Conservation (phyloP, 2,888 invertebrate species). For the Cactoblastis cactorum region DNA sequence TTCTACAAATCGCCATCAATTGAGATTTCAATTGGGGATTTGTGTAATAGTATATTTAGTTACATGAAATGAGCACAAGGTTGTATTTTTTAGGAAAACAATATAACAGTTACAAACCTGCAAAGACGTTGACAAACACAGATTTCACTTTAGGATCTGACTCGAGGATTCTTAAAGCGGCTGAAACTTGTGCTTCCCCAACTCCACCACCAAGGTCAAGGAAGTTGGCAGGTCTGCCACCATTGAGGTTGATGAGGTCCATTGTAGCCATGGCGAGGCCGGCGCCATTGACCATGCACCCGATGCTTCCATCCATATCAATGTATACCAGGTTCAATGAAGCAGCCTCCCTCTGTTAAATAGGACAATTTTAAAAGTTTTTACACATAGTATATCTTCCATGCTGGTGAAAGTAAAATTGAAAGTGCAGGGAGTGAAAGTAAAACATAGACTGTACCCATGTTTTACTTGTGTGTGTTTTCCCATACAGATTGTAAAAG, state of each 20-base stretch:
- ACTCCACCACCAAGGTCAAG: constrained; percentile 98
- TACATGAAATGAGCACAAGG: too few species aligned
- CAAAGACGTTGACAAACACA: constrained; percentile 98
- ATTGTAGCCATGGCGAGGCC: constrained; percentile 99
- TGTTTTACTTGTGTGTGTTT: too few species aligned
- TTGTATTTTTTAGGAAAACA: too few species aligned
- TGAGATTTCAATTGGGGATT: too few species aligned
- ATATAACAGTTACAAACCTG: constrained; percentile 75
- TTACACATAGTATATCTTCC: too few species aligned
- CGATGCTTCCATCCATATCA: constrained; percentile 98
- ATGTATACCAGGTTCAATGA: constrained; percentile 96
- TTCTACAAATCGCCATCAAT: too few species aligned
- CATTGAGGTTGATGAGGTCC: constrained; percentile 98
- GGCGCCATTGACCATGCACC: constrained; percentile 97
- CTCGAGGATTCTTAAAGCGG: constrained; percentile 94
- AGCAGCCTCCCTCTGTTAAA: constrained; percentile 87
- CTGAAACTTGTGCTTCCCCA: constrained; percentile 94
- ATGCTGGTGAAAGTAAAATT: too few species aligned
- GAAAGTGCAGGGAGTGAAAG: too few species aligned
- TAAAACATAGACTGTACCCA: too few species aligned
- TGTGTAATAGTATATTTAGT: too few species aligned
- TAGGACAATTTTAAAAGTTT: constrained; percentile 6
- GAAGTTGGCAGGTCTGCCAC: constrained; percentile 98
- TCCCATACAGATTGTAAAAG: too few species aligned
- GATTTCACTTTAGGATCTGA: constrained; percentile 93